These are phyloP conservation scores for Drosophila picticornis DNA, from an alignment of 2,888 invertebrate genomes.

Conservation along the genomic window DNA sequence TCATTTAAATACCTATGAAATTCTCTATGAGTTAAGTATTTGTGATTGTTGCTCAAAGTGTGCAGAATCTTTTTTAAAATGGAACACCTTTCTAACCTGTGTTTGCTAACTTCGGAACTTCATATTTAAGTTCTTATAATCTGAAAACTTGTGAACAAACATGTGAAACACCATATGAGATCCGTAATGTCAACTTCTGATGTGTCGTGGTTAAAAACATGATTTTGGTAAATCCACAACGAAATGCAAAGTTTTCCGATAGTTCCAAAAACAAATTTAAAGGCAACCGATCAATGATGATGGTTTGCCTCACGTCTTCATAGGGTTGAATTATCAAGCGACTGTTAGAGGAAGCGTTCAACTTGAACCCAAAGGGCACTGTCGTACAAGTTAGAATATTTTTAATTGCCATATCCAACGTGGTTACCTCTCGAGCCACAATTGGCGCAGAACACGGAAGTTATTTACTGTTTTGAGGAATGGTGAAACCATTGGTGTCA, in stretches of 20 bases:
- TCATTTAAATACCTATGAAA: background rate
- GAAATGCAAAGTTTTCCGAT: conserved; percentile 11
- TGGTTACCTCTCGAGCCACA: conserved; percentile 51
- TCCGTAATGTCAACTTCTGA: background rate
- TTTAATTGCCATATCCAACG: conserved; percentile 62
- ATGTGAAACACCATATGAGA: background rate
- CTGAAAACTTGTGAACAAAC: background rate
- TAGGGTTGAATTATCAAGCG: conserved; percentile 72
- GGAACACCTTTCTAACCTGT: background rate
- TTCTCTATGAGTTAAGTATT: background rate
- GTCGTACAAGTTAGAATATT: conserved; percentile 47
- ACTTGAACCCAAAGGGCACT: conserved; percentile 61
- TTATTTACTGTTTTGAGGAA: conserved; percentile 58
- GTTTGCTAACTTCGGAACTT: background rate
- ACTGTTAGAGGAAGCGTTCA: conserved; percentile 70
- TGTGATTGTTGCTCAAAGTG: background rate
- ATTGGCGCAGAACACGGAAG: conserved; percentile 55
- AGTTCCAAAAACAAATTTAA: conserved; percentile 70
- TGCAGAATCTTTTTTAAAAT: background rate
- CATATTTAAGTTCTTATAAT: background rate
- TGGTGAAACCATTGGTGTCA: conserved; percentile 34
- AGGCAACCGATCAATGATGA: conserved; percentile 51
- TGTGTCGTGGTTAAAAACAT: background rate
- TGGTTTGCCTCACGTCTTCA: conserved; percentile 55
- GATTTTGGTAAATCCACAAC: background rate